A percentile compares a stretch with the other conserved stretches of the same genome.
These are phyloP conservation scores for Trissolcus japonicus DNA, from an alignment of 2,888 invertebrate species.

Conservation along the genomic window DNA sequence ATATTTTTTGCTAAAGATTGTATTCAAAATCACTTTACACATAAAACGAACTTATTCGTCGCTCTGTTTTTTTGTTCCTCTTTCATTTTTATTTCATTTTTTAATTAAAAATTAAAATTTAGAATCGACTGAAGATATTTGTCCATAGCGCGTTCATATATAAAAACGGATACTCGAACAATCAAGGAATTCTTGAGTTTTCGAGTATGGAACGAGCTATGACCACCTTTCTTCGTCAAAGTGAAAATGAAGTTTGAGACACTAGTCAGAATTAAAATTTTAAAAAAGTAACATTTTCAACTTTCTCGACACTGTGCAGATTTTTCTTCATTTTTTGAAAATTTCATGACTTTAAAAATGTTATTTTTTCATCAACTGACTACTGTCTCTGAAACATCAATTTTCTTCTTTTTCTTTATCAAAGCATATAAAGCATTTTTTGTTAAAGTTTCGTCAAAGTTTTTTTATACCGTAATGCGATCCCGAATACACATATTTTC, in stretches of 20 bases:
- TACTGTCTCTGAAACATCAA: constrained; percentile 8
- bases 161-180: constrained; percentile 74
- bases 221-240: constrained; percentile 29
- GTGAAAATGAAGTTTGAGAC: constrained; percentile 14
- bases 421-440: too few species aligned
- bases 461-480: too few species aligned
- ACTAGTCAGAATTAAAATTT: constrained; percentile 21
- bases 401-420: too few species aligned
- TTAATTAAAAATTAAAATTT: too few species aligned
- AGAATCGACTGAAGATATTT: constrained; percentile 49
- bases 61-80: neutral
- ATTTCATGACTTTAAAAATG: constrained; percentile 9
- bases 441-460: too few species aligned
- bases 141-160: constrained; percentile 70
- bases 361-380: constrained; percentile 25
- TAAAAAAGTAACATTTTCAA: neutral
- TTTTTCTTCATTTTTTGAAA: neutral
- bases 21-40: too few species aligned
- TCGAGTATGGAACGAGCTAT: constrained; percentile 73
- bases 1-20: too few species aligned
- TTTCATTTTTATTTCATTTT: too few species aligned
- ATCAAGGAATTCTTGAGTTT: constrained; percentile 74
- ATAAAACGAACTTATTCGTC: too few species aligned
- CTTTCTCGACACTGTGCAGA: too few species aligned
- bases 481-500: too few species aligned